These are phyloP conservation scores for Aegotheles bennettii DNA, from an alignment of 2,113 vertebrate genomes.

Conservation along the genomic window DNA sequence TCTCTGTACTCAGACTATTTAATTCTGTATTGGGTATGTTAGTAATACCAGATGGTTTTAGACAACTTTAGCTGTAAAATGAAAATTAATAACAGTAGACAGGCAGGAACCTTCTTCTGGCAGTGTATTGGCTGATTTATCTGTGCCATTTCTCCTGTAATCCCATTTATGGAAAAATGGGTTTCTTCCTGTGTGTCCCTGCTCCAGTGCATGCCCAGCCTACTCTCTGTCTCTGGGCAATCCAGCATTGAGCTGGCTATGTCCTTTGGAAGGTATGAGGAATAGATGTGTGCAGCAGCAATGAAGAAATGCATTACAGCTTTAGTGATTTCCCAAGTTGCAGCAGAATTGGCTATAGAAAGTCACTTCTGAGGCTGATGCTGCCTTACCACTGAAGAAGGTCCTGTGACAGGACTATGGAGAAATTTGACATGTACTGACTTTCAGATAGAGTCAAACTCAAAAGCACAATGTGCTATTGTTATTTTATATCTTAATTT, in stretches of 20 bases:
- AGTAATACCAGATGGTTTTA: conserved; percentile 57
- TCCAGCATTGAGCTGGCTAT: neutral
- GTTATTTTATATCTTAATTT: neutral
- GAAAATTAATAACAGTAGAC: conserved; percentile 14
- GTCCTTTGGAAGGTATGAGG: neutral
- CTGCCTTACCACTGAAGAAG: neutral
- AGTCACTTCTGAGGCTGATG: neutral
- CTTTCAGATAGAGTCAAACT: neutral
- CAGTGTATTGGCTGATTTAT: conserved; percentile 48
- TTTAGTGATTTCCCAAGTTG: neutral
- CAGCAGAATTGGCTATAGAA: neutral
- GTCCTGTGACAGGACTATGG: neutral
- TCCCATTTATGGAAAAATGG: conserved; percentile 39
- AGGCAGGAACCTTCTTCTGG: conserved; percentile 11
- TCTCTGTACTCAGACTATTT: conserved; percentile 29
- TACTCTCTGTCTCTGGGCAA: neutral
- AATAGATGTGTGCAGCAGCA: neutral
- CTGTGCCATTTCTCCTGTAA: conserved; percentile 34
- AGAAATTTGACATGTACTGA: neutral
- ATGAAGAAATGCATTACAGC: neutral
- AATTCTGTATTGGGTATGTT: conserved; percentile 36
- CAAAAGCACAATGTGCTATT: neutral
- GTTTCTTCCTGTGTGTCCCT: neutral
- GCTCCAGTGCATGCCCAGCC: neutral
- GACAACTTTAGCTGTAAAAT: neutral